Percentiles rank a stretch among this genome's conserved stretches.
These are phyloP conservation scores for Myocastor coypus DNA, from an alignment of 2,113 vertebrate genomes.

Conservation along the genomic window DNA sequence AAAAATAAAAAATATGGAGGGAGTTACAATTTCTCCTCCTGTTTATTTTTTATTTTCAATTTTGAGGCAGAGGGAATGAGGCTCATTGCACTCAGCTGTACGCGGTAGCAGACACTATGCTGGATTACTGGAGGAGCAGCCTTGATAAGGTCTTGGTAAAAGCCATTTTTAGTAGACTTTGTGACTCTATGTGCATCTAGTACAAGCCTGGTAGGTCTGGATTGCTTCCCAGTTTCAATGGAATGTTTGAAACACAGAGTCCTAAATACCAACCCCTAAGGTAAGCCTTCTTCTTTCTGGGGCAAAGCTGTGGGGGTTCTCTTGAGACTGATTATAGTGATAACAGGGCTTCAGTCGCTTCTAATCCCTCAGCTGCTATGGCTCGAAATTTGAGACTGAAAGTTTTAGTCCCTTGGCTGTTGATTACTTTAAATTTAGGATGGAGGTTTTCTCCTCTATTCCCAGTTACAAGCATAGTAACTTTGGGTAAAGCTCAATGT, in stretches of 20 bases:
- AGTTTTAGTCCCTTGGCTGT: constrained; percentile 24
- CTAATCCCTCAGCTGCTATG: constrained; percentile 43
- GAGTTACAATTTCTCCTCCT: background rate
- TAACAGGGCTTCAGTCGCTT: constrained; percentile 56
- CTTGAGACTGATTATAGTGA: constrained; percentile 44
- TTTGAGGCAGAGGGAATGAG: background rate
- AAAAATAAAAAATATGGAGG: no score
- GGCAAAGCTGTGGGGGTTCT: constrained; percentile 22
- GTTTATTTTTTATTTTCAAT: background rate
- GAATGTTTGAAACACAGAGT: constrained; percentile 38
- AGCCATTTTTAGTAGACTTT: background rate
- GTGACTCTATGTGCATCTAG: background rate
- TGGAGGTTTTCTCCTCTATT: background rate
- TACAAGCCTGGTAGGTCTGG: background rate
- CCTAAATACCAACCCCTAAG: background rate
- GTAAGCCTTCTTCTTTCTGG: background rate
- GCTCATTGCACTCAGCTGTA: background rate
- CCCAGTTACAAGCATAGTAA: background rate
- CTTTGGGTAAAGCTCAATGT: constrained; percentile 37
- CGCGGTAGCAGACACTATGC: background rate
- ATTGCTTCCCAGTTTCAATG: background rate
- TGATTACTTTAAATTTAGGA: constrained; percentile 59
- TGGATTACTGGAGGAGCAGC: background rate
- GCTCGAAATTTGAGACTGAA: constrained; percentile 54
- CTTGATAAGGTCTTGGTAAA: background rate